Conservation (phyloP, 2,113 vertebrate genomes). For the Ageneiosus marmoratus region DNA sequence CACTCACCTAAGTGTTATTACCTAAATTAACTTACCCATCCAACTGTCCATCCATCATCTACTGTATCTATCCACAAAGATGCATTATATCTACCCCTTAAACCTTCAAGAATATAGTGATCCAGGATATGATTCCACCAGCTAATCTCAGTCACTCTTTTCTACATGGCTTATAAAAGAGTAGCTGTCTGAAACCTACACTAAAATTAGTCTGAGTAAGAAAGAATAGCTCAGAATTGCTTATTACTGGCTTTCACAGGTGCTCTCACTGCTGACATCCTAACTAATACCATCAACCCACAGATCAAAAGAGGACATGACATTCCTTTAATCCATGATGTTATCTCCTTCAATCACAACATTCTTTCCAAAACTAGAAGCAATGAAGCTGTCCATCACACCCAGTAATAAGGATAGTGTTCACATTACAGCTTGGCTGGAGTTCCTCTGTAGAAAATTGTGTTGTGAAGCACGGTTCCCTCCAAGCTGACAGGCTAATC, state of each 20-base stretch:
- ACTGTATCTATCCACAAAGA: background rate
- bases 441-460: slow-evolving; percentile 14
- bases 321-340: slow-evolving; percentile 17
- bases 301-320: slow-evolving; percentile 26
- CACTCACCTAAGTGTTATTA: no score
- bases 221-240: background rate
- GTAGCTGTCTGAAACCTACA: background rate
- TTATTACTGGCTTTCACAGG: background rate
- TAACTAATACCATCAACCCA: background rate
- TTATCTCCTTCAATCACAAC: slow-evolving; percentile 5
- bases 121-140: background rate
- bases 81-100: background rate
- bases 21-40: background rate
- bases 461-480: background rate
- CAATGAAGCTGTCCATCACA: slow-evolving; percentile 25
- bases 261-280: slow-evolving; percentile 5
- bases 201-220: background rate
- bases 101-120: background rate
- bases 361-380: slow-evolving; percentile 15
- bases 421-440: background rate
- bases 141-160: background rate
- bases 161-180: background rate
- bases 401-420: slow-evolving; percentile 1
- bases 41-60: background rate
- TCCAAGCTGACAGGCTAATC: slow-evolving; percentile 36